Evolutionary conservation across 2,113 vertebrate genomes (phyloP), one percentile per base, ranked within the genome.

Genomic region (Cacatua alba): DNA sequence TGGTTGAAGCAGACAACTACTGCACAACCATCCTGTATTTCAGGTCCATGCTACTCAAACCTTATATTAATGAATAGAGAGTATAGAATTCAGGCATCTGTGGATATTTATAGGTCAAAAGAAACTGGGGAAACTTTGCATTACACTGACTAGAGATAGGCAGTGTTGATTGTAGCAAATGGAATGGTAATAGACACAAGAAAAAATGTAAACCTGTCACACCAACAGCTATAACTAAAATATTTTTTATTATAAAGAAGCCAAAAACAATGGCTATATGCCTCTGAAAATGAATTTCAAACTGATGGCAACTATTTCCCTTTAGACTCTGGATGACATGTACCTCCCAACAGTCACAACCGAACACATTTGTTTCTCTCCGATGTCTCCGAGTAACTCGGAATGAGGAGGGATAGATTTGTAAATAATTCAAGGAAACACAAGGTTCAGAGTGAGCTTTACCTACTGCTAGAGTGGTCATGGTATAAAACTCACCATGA

Each of bases 291-390:
- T 15, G 62, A 82, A 21, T 71, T 82, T 76, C 71, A 43, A 55
- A 68, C 14, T 10, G 28, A 68, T 29, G 41, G 41, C n/a, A 89
- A 10, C 17, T 1, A n/a, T 82, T 46, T 81, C 41, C 51, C 49
- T 8, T 28, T 4, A 8, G 63, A 23, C 31, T 84, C 33, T 29
- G 44, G 64, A 43, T 44, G 33, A 46, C 49, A 67, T 2, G 3
- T 31, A 17, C 41, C 13, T 65, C 31, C 21, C 17, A 18, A 15
- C 0, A 62, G 53, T 43, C 53, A 65, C 20, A 49, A 44, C 12
- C 37, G 33, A 78, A 39, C 11, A 10, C 0, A 1, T 13, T 28
- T 2, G 4, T n/a, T 75, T 65, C n/a, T 43, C 69, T 33, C n/a
- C 4, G 19, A 44, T 44, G 46, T 37, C 55, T 64, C 48, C 0